Evolutionary conservation across 2,888 invertebrate genomes (phyloP).

Genomic region (Mesochorus sp.): DNA sequence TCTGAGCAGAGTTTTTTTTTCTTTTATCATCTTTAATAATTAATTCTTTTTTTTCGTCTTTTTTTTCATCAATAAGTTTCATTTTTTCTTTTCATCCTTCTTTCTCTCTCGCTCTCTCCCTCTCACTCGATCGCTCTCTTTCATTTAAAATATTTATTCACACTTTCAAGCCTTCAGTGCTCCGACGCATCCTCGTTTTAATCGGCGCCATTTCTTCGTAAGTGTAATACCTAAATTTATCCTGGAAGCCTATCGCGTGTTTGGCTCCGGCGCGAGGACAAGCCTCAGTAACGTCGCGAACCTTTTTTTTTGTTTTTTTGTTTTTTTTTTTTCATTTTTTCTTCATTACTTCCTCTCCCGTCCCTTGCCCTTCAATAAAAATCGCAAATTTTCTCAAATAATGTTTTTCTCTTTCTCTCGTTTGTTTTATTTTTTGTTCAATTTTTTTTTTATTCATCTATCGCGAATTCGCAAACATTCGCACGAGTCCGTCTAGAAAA

Average conservation of each 20-base stretch:
- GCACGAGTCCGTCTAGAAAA: slow-evolving; percentile 55
- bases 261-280: slow-evolving; percentile 55
- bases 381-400: background rate
- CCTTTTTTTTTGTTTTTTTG: slow-evolving; percentile 12
- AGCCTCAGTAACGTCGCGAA: slow-evolving; percentile 50
- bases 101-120: slow-evolving; percentile 40
- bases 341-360: background rate
- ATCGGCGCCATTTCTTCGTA: slow-evolving; percentile 75
- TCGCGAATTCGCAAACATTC: slow-evolving; percentile 55
- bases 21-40: slow-evolving; percentile 64
- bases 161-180: slow-evolving; percentile 78
- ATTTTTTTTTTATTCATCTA: slow-evolving; percentile 15
- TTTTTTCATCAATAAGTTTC: slow-evolving; percentile 39
- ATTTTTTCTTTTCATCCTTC: slow-evolving; percentile 43
- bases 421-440: slow-evolving; percentile 30
- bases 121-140: too few species aligned
- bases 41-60: slow-evolving; percentile 34
- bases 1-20: slow-evolving; percentile 75
- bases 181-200: slow-evolving; percentile 65
- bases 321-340: slow-evolving; percentile 23
- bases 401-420: background rate
- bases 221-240: slow-evolving; percentile 80
- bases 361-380: background rate
- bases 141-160: slow-evolving; percentile 81
- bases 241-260: slow-evolving; percentile 80